Evolutionary conservation across 2,113 vertebrate genomes (phyloP).

Genomic region (Lasiurus borealis): DNA sequence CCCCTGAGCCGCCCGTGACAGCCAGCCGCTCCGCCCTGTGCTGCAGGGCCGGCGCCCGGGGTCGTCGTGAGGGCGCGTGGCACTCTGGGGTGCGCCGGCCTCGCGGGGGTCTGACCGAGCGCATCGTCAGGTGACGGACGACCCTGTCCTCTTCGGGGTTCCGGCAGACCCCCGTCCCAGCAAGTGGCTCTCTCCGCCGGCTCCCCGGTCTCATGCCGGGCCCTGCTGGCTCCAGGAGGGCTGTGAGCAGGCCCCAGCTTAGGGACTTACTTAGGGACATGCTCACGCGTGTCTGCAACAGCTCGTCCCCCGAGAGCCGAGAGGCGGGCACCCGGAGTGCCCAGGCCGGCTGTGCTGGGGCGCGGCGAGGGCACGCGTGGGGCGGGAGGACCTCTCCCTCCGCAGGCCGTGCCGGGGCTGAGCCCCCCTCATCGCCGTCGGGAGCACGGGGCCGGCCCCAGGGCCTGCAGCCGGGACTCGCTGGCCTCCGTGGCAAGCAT

Average conservation of each 20-base stretch:
- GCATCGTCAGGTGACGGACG: no score
- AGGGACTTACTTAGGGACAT: no score
- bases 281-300: neutral
- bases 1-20: rapidly evolving
- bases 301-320: neutral
- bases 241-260: no score
- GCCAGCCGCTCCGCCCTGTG: neutral
- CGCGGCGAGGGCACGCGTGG: no score
- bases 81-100: neutral
- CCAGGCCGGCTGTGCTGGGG: neutral
- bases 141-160: neutral
- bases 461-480: neutral
- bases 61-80: rapidly evolving
- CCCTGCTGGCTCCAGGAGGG: no score
- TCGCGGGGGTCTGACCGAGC: neutral
- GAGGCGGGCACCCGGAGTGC: rapidly evolving
- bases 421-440: rapidly evolving
- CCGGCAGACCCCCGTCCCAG: neutral
- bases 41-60: neutral
- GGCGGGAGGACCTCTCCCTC: neutral
- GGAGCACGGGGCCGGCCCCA: neutral
- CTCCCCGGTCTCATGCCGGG: neutral
- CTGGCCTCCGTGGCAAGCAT: neutral
- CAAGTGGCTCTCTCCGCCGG: neutral
- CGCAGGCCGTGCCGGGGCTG: no score